Evolutionary conservation across 2,797 vertebrate genomes (phyloP), one percentile per base, ranked within the genome.

Genomic region (Sebastes minor): DNA sequence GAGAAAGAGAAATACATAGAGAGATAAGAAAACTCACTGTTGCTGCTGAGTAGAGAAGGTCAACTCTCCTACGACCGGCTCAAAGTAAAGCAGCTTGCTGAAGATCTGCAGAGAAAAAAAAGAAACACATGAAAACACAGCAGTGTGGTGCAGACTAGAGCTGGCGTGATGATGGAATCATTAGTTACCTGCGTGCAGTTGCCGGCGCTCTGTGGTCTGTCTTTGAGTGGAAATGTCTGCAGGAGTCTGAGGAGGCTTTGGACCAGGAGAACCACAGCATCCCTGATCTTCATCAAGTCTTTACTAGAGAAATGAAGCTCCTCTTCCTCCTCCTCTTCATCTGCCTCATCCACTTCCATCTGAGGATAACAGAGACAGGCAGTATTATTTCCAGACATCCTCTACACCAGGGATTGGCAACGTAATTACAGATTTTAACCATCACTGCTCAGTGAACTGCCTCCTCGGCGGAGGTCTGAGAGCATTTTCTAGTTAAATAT

Each of bases 181-280:
- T 2, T 3, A 1, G n/a, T 38, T 74, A 99, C 99, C 97, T 96
- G 94, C 35, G 96, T 87, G 86, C 95, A 97, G 71, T 88, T 95
- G 76, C 93, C 93, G 52, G 96, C 38, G 42, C 92, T 97, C 4
- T 97, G 96, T 5, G 95, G 95, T 49, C 95, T 96, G 83, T 97
- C 97, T 83, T 96, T 96, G 1, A 99, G 94, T 0, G 97, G 93
- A 82, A 98, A 97, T 6, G 91, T 97, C 1, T 94, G 89, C 1
- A 99, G 93, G 71, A 99, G 95, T 16, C 93, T 94, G 52, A 99
- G 92, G 42, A 99, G 93, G 65, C 95, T 97, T 73, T 94, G 96
- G 68, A 99, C 70, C 67, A 99, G 92, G 0, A 95, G 75, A 73
- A 96, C 94, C 11, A 97, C 82, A 5, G 93, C 90, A 8, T 96